phyloP scores from a whole-genome alignment of 2,797 vertebrate species.

The Enteromius treurensis region DNA sequence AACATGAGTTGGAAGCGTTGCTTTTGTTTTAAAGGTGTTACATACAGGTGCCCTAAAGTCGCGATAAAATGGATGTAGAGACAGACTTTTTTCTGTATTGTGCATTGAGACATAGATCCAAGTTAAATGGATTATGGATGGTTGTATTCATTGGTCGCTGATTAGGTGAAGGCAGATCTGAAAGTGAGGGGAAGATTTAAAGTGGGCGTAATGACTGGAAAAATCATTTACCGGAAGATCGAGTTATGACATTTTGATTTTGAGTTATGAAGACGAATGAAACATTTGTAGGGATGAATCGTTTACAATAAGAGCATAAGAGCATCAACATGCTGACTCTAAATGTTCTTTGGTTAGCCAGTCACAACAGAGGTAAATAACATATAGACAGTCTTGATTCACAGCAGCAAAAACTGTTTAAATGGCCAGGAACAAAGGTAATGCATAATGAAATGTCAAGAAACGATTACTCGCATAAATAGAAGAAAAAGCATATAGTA shows the following conservation, averaged over 20 bases:
- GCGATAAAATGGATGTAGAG: background rate
- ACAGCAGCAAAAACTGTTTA: background rate
- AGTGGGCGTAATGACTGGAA: background rate
- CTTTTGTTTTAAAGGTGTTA: background rate
- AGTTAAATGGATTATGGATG: background rate
- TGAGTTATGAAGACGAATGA: background rate
- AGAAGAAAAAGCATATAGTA: background rate
- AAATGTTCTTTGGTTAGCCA: background rate
- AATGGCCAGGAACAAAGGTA: background rate
- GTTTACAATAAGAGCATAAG: background rate
- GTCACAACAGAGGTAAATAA: background rate
- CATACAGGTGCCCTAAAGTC: background rate
- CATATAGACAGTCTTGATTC: background rate
- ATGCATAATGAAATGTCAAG: too few relatives aligned
- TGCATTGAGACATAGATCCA: background rate
- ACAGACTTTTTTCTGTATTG: background rate
- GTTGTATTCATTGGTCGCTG: background rate
- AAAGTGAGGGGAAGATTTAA: background rate
- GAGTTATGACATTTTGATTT: background rate
- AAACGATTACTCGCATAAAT: too few relatives aligned
- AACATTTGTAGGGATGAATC: background rate
- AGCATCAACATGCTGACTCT: background rate
- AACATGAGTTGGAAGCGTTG: background rate
- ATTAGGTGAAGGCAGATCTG: background rate
- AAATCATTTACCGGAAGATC: background rate